A percentile compares a stretch with the other conserved stretches of the same genome.
These are phyloP conservation scores for Odontocolon sp. DNA, from an alignment of 2,888 invertebrate genomes.

Conservation along the genomic window DNA sequence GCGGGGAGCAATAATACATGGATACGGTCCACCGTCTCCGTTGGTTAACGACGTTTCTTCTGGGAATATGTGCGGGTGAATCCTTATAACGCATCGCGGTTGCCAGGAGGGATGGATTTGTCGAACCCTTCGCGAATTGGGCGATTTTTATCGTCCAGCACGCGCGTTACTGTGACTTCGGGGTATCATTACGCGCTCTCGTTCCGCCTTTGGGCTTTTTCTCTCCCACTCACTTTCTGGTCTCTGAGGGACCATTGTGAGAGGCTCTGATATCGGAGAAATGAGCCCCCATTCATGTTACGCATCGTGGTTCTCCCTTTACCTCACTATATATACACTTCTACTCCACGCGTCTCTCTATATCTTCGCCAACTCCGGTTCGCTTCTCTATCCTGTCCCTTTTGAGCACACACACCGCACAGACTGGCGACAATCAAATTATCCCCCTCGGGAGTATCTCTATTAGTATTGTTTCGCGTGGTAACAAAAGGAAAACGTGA, in stretches of 20 bases:
- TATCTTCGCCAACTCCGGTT: too few species aligned
- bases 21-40: neutral
- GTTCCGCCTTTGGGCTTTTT: neutral
- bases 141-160: constrained; percentile 48
- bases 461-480: constrained; percentile 50
- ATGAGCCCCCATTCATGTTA: neutral
- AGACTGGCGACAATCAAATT: constrained; percentile 53
- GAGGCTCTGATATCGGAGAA: constrained; percentile 33
- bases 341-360: too few species aligned
- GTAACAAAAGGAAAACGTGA: constrained; percentile 42
- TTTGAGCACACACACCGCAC: neutral
- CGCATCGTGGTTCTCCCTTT: neutral
- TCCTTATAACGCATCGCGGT: constrained; percentile 21
- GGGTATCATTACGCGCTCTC: constrained; percentile 18
- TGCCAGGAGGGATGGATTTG: neutral
- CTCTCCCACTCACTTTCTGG: constrained; percentile 4
- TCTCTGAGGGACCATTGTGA: constrained; percentile 44
- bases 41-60: constrained; percentile 19
- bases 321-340: neutral
- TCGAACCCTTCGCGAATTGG: neutral
- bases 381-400: too few species aligned
- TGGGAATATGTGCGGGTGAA: neutral
- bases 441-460: constrained; percentile 53
- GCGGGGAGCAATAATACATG: too few species aligned
- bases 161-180: constrained; percentile 16